Conservation (phyloP, 2,888 invertebrate genomes). For the Drosophila helvetica region DNA sequence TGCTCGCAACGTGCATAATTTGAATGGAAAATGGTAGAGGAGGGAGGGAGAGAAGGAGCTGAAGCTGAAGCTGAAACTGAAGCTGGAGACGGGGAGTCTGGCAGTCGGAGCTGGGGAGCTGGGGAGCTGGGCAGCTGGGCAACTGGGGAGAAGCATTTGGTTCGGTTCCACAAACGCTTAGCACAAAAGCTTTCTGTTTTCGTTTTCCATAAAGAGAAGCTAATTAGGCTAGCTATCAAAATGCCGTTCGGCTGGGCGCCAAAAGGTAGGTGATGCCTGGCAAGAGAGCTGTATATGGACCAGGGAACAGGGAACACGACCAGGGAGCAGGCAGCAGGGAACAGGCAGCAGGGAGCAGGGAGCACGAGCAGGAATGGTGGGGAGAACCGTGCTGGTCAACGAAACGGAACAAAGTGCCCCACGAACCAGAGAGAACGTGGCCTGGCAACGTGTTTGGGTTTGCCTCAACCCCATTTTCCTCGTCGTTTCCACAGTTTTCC, state of each 20-base stretch:
- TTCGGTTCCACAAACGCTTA: slow-evolving; percentile 66
- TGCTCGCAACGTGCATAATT: slow-evolving; percentile 69
- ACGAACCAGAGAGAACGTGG: slow-evolving; percentile 41
- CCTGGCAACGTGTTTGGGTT: slow-evolving; percentile 46
- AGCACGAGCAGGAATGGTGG: slow-evolving; percentile 1
- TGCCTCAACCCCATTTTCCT: slow-evolving; percentile 33
- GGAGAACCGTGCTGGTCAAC: slow-evolving; percentile 36
- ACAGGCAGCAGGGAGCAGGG: neutral
- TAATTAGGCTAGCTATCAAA: slow-evolving; percentile 78
- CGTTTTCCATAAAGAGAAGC: slow-evolving; percentile 68
- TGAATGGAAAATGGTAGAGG: slow-evolving; percentile 50
- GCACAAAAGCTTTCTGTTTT: slow-evolving; percentile 68
- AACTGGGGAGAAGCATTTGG: slow-evolving; percentile 28
- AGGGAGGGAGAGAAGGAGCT: slow-evolving; percentile 5
- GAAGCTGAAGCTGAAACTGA: neutral
- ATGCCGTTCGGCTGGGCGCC: slow-evolving; percentile 54
- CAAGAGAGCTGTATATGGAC: neutral
- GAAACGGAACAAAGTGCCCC: slow-evolving; percentile 62
- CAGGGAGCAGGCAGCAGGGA: neutral
- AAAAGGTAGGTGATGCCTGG: slow-evolving; percentile 16
- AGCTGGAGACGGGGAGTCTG: neutral
- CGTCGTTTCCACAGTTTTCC: slow-evolving; percentile 27
- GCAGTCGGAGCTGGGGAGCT: neutral
- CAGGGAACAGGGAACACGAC: neutral
- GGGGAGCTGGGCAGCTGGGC: neutral